Evolutionary conservation across 2,113 vertebrate species (phyloP).

Genomic region (Cricetomys ansorgei): DNA sequence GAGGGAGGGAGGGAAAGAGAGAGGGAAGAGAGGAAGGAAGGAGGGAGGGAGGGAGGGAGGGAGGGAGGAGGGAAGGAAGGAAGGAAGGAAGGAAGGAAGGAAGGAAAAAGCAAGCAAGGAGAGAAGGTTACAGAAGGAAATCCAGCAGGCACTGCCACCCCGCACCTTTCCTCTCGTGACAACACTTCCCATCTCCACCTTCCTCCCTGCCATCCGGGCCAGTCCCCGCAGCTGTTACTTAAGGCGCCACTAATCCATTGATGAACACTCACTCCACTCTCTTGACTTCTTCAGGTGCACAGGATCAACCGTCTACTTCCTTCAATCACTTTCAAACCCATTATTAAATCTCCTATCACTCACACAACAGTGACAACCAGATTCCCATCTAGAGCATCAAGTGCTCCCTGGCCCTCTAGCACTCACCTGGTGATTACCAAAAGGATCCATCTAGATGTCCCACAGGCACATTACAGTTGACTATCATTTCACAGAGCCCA

Average conservation of each 20-base stretch:
- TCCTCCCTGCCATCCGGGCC: neutral
- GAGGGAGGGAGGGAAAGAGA: neutral
- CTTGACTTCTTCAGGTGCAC: neutral
- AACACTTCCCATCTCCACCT: neutral
- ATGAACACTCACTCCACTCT: neutral
- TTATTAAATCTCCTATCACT: neutral
- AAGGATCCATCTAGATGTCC: neutral
- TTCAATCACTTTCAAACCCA: neutral
- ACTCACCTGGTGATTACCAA: neutral
- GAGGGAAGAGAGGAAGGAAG: neutral
- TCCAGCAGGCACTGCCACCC: neutral
- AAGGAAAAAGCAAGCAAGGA: neutral
- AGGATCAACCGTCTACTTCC: neutral
- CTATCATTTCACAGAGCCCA: conserved; percentile 28
- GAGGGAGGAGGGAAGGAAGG: too few species aligned
- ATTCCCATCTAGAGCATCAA: neutral
- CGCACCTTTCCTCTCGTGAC: neutral
- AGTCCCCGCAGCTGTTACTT: neutral
- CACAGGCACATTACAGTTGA: neutral
- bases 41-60: too few species aligned
- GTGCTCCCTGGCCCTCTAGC: too few species aligned
- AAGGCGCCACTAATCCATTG: neutral
- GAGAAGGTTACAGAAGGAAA: neutral
- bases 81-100: neutral
- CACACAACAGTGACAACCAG: neutral